Evolutionary conservation across 30 jellyfish, hydroid and myxozoan genomes (phyloP).

Genomic region (Calvadosia cruxmelitensis): DNA sequence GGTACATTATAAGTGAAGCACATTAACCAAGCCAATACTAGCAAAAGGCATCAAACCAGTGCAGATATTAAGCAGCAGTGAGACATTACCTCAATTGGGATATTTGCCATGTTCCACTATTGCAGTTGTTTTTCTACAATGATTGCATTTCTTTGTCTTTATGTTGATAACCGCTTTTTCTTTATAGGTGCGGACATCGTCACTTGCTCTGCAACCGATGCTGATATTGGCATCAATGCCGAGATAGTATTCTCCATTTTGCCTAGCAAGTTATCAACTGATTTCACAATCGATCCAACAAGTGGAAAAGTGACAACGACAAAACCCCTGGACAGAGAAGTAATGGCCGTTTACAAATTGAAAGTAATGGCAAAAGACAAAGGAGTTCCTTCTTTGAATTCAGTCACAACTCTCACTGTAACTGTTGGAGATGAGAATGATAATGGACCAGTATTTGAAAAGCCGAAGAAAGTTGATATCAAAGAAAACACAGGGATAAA

Average conservation of each 20-base stretch:
- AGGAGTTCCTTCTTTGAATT: slow-evolving; percentile 61
- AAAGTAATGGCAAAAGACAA: slow-evolving; percentile 61
- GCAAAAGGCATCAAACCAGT: too few relatives aligned
- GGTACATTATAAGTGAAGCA: too few relatives aligned
- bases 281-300: slow-evolving; percentile 20
- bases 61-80: too few relatives aligned
- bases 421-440: slow-evolving; percentile 61
- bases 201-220: slow-evolving; percentile 57
- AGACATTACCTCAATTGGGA: too few relatives aligned
- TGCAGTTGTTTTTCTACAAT: too few relatives aligned
- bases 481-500: slow-evolving; percentile 57
- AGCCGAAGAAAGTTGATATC: slow-evolving; percentile 13
- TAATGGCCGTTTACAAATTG: slow-evolving; percentile 26
- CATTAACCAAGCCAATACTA: too few relatives aligned
- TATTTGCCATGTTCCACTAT: too few relatives aligned
- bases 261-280: slow-evolving; percentile 34
- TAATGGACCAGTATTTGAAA: slow-evolving; percentile 75
- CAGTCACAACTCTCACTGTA: slow-evolving; percentile 22
- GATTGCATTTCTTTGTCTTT: too few relatives aligned
- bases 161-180: too few relatives aligned
- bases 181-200: slow-evolving; percentile 27
- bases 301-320: slow-evolving; percentile 46
- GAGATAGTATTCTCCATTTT: slow-evolving; percentile 52
- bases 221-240: slow-evolving; percentile 54
- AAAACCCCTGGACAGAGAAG: slow-evolving; percentile 51